Percentiles rank a stretch among this genome's conserved stretches.
phyloP scores from a whole-genome alignment of 1,140 invertebrate genomes.

The Drosophila virilis region DNA sequence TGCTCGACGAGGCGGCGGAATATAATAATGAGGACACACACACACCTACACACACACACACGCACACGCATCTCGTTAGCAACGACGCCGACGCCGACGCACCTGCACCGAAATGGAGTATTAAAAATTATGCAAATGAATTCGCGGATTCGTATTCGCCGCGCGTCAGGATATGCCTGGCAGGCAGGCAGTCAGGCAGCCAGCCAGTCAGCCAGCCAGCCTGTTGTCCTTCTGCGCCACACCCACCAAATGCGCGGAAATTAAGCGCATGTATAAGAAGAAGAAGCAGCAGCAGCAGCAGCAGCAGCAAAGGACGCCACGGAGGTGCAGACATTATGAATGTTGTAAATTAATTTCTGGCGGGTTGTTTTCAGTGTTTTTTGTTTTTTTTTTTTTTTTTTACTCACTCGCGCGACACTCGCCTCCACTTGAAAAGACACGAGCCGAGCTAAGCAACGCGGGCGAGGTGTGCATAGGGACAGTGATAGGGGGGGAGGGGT shows the following conservation, averaged over 20 bases:
- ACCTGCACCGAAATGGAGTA: slow-evolving; percentile 77
- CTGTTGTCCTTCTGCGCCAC: slow-evolving; percentile 60
- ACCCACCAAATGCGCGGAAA: slow-evolving; percentile 62
- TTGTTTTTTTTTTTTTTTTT: neutral
- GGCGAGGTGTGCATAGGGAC: neutral
- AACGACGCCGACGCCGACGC: slow-evolving; percentile 59
- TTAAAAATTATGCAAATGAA: slow-evolving; percentile 83
- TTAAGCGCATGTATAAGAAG: slow-evolving; percentile 62
- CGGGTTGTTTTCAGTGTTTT: slow-evolving; percentile 16
- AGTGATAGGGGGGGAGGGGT: neutral
- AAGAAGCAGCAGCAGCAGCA: slow-evolving; percentile 12
- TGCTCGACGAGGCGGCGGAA: slow-evolving; percentile 67
- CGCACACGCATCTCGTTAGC: slow-evolving; percentile 66
- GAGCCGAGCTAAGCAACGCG: slow-evolving; percentile 58
- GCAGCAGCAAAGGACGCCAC: slow-evolving; percentile 4
- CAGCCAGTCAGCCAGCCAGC: slow-evolving; percentile 9
- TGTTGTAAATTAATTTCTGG: slow-evolving; percentile 73
- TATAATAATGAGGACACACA: slow-evolving; percentile 81
- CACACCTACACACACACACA: slow-evolving; percentile 36
- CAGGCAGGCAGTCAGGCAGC: slow-evolving; percentile 3
- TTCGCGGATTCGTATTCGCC: slow-evolving; percentile 69
- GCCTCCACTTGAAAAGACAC: slow-evolving; percentile 58
- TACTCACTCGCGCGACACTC: neutral
- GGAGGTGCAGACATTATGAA: slow-evolving; percentile 66
- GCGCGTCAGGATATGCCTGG: slow-evolving; percentile 16